Evolutionary conservation across 2,797 vertebrate genomes (phyloP), one percentile per base, ranked within the genome.

Genomic region (Periophthalmus magnuspinnatus): DNA sequence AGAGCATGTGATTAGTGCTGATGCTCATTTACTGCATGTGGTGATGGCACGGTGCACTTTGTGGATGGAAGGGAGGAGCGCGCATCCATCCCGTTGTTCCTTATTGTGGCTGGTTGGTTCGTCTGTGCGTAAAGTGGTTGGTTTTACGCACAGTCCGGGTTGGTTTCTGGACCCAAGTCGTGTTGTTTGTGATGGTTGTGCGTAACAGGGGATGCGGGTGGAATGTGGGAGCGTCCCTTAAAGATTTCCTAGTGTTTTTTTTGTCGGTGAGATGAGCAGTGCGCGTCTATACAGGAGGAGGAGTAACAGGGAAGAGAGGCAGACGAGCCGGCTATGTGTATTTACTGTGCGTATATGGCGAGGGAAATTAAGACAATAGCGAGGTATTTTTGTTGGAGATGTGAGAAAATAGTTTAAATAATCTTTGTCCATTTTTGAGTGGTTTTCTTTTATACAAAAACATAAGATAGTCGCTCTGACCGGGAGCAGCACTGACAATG

Each of bases 401-500:
- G 75, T 65, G 70, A 83, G 79, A 77, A 48, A 82, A 86, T 72
- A 70, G 82, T 79, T 82, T 84, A 69, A 83, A 55, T 84, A 85
- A 65, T 84, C 84, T 79, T 68, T 74, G 70, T 69, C 84, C 47
- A 16, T 9, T 62, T 60, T 62, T 14, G 36, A 36, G 34, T 9
- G 47, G 70, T 90, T 88, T 90, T 86, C 88, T 89, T 89, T 50
- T 68, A 54, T 28, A 28, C 28, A 28, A 28, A 28, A 28, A 41
- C n/a, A 80, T 5, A 4, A 13, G 13, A 3, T 45, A 11, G 41
- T 14, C 45, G n/a, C 58, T 33, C 68, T 81, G 66, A 78, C 78
- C 90, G 73, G 87, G 86, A 92, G 92, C 92, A 90, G 91, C 92
- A 91, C 92, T 78, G 95, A 91, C 93, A 82, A 99, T 99, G 97